Evolutionary conservation across 1,140 invertebrate species (phyloP).

Genomic region (Neodiprion lecontei): DNA sequence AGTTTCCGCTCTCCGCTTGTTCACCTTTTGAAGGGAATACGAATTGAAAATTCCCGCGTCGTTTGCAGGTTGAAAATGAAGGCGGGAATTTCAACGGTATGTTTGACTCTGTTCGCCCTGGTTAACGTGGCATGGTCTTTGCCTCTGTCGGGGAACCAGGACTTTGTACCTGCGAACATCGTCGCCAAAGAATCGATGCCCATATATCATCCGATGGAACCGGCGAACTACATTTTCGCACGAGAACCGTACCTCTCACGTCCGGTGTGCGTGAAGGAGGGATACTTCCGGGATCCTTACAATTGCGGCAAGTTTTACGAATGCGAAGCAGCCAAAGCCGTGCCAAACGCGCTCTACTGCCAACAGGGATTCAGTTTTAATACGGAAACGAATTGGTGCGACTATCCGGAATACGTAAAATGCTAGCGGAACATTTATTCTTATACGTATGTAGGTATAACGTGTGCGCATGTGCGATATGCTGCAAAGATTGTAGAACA

Average conservation of each 20-base stretch:
- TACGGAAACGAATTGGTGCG: conserved; percentile 15
- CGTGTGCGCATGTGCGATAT: too few species aligned
- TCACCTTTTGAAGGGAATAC: too few species aligned
- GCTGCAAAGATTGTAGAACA: too few species aligned
- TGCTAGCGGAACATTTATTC: conserved; percentile 12
- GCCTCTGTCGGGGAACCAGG: neutral
- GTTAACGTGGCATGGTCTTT: neutral
- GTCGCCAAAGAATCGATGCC: neutral
- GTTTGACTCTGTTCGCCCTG: neutral
- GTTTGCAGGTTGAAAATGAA: neutral
- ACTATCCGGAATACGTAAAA: conserved; percentile 15
- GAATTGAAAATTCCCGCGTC: too few species aligned
- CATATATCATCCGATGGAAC: conserved; percentile 14
- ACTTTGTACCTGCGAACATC: neutral
- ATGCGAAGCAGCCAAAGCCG: neutral
- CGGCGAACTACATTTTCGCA: conserved; percentile 18
- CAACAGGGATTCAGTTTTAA: conserved; percentile 20
- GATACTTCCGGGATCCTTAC: conserved; percentile 26
- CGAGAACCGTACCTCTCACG: conserved; percentile 9
- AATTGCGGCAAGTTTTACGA: conserved; percentile 27
- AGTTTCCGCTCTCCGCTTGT: too few species aligned
- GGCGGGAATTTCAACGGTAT: neutral
- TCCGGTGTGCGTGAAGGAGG: conserved; percentile 14
- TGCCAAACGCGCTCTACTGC: conserved; percentile 18
- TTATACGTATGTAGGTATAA: neutral